Conservation (phyloP, 2,888 invertebrate genomes). For the Stictocephala bisonia region DNA sequence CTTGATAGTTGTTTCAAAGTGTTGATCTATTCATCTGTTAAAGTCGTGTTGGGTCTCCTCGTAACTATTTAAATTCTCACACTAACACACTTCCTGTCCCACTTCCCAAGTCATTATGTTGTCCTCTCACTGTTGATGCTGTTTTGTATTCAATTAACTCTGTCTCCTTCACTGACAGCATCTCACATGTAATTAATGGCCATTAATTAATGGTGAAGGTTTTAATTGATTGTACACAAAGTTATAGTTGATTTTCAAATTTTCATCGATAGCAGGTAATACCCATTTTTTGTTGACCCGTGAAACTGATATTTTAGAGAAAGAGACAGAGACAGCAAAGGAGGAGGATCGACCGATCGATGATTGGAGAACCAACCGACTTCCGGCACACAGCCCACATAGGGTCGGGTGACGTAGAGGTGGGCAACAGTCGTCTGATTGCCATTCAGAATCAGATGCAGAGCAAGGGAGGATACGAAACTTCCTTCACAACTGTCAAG, state of each 20-base stretch:
- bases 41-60: too few species aligned
- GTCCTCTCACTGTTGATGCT: too few species aligned
- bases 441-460: conserved; percentile 95
- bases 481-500: conserved; percentile 72
- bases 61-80: too few species aligned
- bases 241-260: background rate
- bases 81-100: too few species aligned
- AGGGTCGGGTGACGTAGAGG: conserved; percentile 89
- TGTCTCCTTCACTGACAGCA: too few species aligned
- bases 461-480: conserved; percentile 94
- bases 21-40: too few species aligned
- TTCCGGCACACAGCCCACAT: conserved; percentile 95
- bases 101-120: too few species aligned
- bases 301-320: conserved; percentile 60
- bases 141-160: too few species aligned
- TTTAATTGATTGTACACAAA: background rate
- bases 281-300: background rate
- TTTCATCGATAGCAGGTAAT: background rate
- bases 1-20: too few species aligned
- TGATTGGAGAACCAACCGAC: conserved; percentile 96
- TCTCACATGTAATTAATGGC: too few species aligned
- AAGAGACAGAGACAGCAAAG: conserved; percentile 72
- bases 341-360: conserved; percentile 76
- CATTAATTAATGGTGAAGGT: too few species aligned
- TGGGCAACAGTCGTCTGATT: conserved; percentile 83